These are phyloP conservation scores for Cancer borealis DNA, from an alignment of 2,888 invertebrate genomes.

Conservation along the genomic window DNA sequence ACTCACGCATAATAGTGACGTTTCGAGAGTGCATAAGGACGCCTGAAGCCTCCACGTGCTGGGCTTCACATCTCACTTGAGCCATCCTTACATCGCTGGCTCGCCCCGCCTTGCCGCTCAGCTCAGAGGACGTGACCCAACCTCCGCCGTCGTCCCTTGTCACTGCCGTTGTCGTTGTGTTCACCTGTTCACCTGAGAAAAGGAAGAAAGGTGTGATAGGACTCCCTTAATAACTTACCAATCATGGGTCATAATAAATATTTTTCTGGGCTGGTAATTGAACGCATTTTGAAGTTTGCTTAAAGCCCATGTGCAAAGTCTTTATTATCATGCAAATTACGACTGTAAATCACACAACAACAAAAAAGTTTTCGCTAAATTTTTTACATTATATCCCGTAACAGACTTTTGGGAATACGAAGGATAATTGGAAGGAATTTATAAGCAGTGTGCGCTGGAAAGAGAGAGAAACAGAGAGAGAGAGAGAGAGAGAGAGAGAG, in stretches of 20 bases:
- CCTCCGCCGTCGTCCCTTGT: constrained; percentile 54
- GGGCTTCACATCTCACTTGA: constrained; percentile 47
- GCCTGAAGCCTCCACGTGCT: constrained; percentile 24
- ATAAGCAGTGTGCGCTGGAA: too few relatives aligned
- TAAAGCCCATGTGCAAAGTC: not conserved
- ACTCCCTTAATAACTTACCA: not conserved
- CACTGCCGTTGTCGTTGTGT: constrained; percentile 46
- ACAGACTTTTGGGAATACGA: not conserved
- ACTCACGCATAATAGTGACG: constrained; percentile 58
- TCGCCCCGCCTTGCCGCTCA: constrained; percentile 54
- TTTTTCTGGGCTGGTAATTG: not conserved
- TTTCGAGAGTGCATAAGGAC: constrained; percentile 40
- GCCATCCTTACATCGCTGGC: constrained; percentile 55
- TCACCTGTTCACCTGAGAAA: constrained; percentile 27
- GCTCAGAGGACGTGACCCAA: constrained; percentile 61
- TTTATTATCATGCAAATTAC: not conserved
- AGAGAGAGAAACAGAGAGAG: too few relatives aligned
- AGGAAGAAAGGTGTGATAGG: not conserved
- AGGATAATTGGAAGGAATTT: not conserved
- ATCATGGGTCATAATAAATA: not conserved
- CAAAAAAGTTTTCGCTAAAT: not conserved
- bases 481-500: too few relatives aligned
- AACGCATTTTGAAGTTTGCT: not conserved
- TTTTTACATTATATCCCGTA: not conserved
- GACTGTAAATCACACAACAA: constrained; percentile 10